These are phyloP conservation scores for Crypturellus undulatus DNA, from an alignment of 2,113 vertebrate species.

Conservation along the genomic window DNA sequence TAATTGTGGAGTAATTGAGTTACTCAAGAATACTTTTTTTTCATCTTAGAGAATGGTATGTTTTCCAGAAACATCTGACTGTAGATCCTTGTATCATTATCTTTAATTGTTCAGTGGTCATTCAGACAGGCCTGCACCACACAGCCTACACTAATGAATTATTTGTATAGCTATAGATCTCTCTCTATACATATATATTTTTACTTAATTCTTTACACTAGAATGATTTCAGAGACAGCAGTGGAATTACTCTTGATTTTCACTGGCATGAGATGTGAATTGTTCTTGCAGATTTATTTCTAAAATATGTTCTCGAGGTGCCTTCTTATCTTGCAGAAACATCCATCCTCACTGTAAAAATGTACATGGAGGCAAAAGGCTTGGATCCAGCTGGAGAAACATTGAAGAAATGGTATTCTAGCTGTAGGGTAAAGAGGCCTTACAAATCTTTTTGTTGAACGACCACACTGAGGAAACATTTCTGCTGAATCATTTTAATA, in stretches of 20 bases:
- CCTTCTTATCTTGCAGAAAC: background rate
- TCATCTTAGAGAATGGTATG: background rate
- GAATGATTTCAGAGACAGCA: background rate
- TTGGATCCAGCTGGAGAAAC: background rate
- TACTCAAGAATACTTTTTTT: slow-evolving; percentile 17
- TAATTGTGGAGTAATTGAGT: slow-evolving; percentile 60
- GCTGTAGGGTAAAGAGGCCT: background rate
- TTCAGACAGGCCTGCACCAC: slow-evolving; percentile 17
- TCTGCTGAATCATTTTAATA: background rate
- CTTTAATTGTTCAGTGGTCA: slow-evolving; percentile 66
- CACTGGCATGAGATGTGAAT: background rate
- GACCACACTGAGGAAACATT: rapidly evolving
- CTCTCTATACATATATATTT: background rate
- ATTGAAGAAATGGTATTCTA: background rate
- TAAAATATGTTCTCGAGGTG: background rate
- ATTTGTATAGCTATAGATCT: slow-evolving; percentile 43
- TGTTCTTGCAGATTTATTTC: background rate
- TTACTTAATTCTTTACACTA: background rate
- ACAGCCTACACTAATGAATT: slow-evolving; percentile 46
- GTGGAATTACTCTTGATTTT: slow-evolving; percentile 6
- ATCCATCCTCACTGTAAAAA: background rate
- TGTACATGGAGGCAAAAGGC: background rate
- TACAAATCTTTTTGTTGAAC: background rate
- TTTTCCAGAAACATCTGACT: slow-evolving; percentile 52
- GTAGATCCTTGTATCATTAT: slow-evolving; percentile 36